Evolutionary conservation across 23 tunicate species (phyloP), one percentile per base, ranked within the genome.

Genomic region (Ascidia mentula): DNA sequence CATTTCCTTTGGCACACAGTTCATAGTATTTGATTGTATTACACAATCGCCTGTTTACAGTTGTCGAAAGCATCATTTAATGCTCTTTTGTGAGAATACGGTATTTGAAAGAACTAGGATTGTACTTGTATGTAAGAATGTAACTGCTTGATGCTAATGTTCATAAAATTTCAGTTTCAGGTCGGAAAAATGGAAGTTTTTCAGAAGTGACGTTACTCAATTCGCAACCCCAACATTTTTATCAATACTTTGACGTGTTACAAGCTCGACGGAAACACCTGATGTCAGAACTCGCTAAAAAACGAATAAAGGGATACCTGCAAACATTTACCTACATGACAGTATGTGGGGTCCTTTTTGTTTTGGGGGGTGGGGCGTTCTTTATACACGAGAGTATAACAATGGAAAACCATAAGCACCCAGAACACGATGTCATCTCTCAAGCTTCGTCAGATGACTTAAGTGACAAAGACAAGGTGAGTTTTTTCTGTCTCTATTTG

Each of bases 281-380:
- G n/a, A 85, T 78, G 83, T 38, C 89, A 46, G 74, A 38, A 0
- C 31, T 2, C 8, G 83, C 84, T 0, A 71, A 72, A 46, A 32
- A 69, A 15, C 72, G 89, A 22, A 36, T 85, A 35, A 72, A 53
- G 38, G 72, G 83, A 17, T 85, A 85, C 36, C 42, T 85, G 32
- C 65, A 76, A 36, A 85, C 89, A 0, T 85, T 85, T 32, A 20
- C 65, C 17, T 84, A 86, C 81, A 81, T 88, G 92, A 71, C 83
- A 31, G 33, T 46, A 36, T 88, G 92, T 70, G 92, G 92, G 0
- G 22, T 82, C 37, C 69, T 88, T 34, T 40, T 88, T 13, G 65
- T 82, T 0, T 0, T 88, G 28, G 92, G 92, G 6, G 92, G 92
- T 36, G 92, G 83, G 26, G 45, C 87, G 12, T 88, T 88, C 72